A percentile compares a stretch with the other conserved stretches of the same genome.
Evolutionary conservation across 2,113 vertebrate species (phyloP).

Genomic region (Eonycteris spelaea): DNA sequence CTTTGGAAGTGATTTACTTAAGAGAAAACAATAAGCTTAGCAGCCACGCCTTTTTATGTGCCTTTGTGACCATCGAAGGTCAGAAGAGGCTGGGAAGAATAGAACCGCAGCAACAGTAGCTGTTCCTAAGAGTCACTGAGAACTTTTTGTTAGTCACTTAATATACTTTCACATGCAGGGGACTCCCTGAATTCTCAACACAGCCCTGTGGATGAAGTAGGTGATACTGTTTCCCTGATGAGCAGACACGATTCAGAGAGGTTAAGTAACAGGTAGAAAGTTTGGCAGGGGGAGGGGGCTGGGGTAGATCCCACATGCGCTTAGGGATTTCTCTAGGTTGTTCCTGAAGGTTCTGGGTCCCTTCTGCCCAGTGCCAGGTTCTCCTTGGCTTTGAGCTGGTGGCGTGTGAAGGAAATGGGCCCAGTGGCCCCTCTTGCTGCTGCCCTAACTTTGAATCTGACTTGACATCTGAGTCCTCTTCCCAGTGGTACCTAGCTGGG

Average conservation of each 20-base stretch:
- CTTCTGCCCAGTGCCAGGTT: background rate
- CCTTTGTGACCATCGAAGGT: background rate
- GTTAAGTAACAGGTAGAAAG: background rate
- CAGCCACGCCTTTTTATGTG: background rate
- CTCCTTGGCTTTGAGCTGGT: background rate
- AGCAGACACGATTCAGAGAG: background rate
- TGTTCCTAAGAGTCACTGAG: background rate
- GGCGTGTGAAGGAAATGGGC: background rate
- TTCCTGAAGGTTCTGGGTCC: background rate
- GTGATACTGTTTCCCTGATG: background rate
- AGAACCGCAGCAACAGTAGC: fast-evolving
- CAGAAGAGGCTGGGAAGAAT: background rate
- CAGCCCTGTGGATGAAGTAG: background rate
- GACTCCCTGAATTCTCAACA: background rate
- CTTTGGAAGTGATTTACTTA: background rate
- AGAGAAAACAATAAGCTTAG: background rate
- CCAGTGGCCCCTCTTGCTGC: background rate
- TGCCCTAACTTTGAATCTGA: background rate
- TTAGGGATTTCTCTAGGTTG: background rate
- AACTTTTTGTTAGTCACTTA: background rate
- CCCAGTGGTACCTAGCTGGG: background rate
- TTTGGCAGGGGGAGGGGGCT: fast-evolving
- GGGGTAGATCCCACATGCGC: background rate
- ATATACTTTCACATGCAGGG: background rate
- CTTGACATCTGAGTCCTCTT: background rate